phyloP scores from a whole-genome alignment of 2,113 vertebrate species.

The Martes martes region DNA sequence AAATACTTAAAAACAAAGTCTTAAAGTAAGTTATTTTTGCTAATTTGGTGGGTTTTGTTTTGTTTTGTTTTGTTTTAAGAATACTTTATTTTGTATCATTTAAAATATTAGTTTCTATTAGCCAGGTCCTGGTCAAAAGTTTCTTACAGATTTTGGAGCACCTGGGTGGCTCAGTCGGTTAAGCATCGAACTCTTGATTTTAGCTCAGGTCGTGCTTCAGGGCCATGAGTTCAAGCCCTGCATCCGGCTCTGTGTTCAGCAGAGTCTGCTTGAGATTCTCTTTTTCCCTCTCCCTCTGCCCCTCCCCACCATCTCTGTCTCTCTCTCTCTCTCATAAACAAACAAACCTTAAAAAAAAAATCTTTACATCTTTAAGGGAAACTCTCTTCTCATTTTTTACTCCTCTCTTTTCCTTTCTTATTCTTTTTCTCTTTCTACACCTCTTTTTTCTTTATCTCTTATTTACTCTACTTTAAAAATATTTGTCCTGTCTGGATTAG shows the following conservation, averaged over 20 bases:
- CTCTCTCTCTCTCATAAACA: neutral
- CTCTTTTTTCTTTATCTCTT: neutral
- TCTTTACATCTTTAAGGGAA: neutral
- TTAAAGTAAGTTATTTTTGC: conserved; percentile 14
- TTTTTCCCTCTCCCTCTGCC: neutral
- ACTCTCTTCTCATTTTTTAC: neutral
- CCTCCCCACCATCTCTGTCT: neutral
- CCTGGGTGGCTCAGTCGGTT: neutral
- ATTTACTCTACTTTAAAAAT: neutral
- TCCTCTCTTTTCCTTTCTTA: neutral
- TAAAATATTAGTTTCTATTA: neutral
- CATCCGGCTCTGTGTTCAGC: neutral
- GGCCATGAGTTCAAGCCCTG: neutral
- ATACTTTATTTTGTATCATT: conserved; percentile 1
- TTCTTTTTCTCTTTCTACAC: neutral
- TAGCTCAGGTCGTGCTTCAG: neutral
- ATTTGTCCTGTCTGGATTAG: neutral
- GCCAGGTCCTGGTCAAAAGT: neutral
- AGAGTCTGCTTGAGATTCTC: neutral
- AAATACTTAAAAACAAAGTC: neutral
- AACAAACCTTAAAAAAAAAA: neutral
- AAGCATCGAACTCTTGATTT: neutral
- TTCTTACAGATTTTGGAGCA: neutral
- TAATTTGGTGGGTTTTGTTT: neutral
- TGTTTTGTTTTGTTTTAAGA: too few species aligned